Percentiles rank a stretch among this genome's conserved stretches.
Evolutionary conservation across 2,113 vertebrate genomes (phyloP).

Genomic region (Cynoglossus semilaevis): DNA sequence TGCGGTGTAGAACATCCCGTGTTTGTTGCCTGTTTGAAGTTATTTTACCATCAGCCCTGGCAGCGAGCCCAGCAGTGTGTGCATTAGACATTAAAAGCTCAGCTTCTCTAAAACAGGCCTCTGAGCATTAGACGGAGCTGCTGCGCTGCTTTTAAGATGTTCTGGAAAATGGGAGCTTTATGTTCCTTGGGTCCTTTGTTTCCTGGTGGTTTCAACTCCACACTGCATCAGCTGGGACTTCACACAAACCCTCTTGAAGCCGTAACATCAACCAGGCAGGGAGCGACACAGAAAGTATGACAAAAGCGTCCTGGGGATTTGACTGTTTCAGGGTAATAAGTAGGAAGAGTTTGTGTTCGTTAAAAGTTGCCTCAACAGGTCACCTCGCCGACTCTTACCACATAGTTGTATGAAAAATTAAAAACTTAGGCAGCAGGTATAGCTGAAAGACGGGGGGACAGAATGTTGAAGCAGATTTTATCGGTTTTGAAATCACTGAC

Average conservation of each 20-base stretch:
- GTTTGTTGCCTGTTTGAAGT: slow-evolving; percentile 61
- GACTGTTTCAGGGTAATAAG: slow-evolving; percentile 68
- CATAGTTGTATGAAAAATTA: too few species aligned
- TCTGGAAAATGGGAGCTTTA: slow-evolving; percentile 68
- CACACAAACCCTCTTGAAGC: slow-evolving; percentile 73
- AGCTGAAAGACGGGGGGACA: too few species aligned
- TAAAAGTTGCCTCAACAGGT: slow-evolving; percentile 58
- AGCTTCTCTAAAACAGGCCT: slow-evolving; percentile 70
- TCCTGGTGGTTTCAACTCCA: slow-evolving; percentile 67
- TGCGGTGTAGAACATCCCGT: slow-evolving; percentile 36
- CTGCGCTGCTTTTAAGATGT: slow-evolving; percentile 68
- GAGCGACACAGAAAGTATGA: slow-evolving; percentile 63
- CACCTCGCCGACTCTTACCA: background rate
- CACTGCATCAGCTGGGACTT: slow-evolving; percentile 71
- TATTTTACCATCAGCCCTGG: slow-evolving; percentile 57
- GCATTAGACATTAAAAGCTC: slow-evolving; percentile 71
- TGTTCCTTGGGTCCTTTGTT: slow-evolving; percentile 69
- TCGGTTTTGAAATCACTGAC: too few species aligned
- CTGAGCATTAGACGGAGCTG: slow-evolving; percentile 69
- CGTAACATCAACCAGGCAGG: slow-evolving; percentile 72
- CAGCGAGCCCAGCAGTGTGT: slow-evolving; percentile 60
- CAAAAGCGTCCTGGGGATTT: slow-evolving; percentile 68
- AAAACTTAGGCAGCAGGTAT: too few species aligned
- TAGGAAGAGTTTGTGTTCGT: slow-evolving; percentile 58
- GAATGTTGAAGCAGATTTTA: too few species aligned